Conservation (phyloP, 2,113 vertebrate genomes). For the Propithecus coquereli region DNA sequence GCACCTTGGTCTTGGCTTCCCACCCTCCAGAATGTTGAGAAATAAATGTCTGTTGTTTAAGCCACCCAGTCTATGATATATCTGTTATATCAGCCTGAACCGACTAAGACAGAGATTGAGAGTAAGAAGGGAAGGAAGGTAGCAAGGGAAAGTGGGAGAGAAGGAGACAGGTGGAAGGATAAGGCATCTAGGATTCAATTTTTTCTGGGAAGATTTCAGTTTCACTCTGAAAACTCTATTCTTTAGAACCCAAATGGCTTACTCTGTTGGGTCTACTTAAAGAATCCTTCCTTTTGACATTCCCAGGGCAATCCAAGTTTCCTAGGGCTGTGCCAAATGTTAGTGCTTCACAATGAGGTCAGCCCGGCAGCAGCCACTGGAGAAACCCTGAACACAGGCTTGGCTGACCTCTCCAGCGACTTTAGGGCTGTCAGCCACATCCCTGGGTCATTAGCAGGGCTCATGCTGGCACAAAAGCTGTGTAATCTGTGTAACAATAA, state of each 20-base stretch:
- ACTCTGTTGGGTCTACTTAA: neutral
- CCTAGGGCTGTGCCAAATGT: neutral
- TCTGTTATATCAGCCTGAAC: neutral
- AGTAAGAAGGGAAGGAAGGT: neutral
- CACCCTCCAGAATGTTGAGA: neutral
- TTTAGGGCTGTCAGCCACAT: slow-evolving; percentile 34
- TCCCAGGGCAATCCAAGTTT: neutral
- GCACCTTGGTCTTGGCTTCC: neutral
- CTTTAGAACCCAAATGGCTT: neutral
- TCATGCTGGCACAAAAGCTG: slow-evolving; percentile 61
- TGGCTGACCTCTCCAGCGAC: neutral
- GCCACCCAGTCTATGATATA: neutral
- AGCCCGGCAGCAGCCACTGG: neutral
- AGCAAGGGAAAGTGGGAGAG: neutral
- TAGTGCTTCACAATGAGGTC: neutral
- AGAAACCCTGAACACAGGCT: neutral
- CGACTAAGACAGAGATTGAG: neutral
- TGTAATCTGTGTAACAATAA: slow-evolving; percentile 80
- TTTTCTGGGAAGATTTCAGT: neutral
- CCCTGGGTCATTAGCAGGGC: slow-evolving; percentile 70
- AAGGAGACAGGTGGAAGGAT: neutral
- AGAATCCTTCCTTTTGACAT: neutral
- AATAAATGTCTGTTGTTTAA: neutral
- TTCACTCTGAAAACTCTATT: neutral
- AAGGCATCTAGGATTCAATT: neutral